phyloP scores from a whole-genome alignment of 2,888 invertebrate species.

The Tenthredo amoena region DNA sequence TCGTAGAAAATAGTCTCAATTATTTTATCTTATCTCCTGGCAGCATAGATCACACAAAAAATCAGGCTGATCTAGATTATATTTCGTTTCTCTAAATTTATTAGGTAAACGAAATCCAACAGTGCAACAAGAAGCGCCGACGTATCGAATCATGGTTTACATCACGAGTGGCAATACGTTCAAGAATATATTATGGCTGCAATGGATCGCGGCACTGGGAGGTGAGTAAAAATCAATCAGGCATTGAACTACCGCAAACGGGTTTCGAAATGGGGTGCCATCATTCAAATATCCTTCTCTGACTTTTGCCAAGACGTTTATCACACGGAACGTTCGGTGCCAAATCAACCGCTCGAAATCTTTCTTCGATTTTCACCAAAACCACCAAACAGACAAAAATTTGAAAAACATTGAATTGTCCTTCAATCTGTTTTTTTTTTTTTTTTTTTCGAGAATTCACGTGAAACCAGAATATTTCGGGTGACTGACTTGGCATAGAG shows the following conservation, averaged over 20 bases:
- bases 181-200: constrained; percentile 56
- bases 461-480: no score
- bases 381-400: no score
- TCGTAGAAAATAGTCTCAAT: background rate
- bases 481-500: no score
- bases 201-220: constrained; percentile 58
- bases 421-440: no score
- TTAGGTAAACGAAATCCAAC: background rate
- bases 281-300: no score
- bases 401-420: no score
- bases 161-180: background rate
- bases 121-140: background rate
- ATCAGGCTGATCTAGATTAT: constrained; percentile 58
- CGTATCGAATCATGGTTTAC: background rate
- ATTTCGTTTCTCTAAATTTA: background rate
- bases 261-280: no score
- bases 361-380: no score
- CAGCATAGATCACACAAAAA: background rate
- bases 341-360: no score
- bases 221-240: constrained; percentile 52
- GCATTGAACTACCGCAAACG: background rate
- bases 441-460: no score
- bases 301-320: no score
- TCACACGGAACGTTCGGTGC: no score
- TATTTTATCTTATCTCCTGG: background rate